Percentiles rank a stretch among this genome's conserved stretches.
Evolutionary conservation across 1,140 invertebrate species (phyloP).

Genomic region (Trichoplusia ni): DNA sequence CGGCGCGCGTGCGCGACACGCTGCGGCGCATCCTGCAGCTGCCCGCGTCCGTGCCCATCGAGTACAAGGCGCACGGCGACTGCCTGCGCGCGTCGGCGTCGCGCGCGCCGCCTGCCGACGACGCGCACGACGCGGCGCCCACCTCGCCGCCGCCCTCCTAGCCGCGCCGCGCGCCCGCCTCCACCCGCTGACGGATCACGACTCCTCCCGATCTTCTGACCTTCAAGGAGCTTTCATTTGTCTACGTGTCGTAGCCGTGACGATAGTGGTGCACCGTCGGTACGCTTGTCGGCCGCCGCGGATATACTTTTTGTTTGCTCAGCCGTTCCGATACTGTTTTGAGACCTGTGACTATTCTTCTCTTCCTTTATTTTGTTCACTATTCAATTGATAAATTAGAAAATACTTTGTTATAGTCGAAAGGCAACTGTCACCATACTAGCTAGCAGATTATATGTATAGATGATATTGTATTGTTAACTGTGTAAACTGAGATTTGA

Average conservation of each 20-base stretch:
- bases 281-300: neutral
- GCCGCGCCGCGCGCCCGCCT: neutral
- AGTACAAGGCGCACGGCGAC: slow-evolving; percentile 93
- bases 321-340: neutral
- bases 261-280: slow-evolving; percentile 4
- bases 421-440: neutral
- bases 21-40: slow-evolving; percentile 96
- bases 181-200: neutral
- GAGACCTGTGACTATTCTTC: neutral
- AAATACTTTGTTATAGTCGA: slow-evolving; percentile 4
- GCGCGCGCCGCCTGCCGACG: slow-evolving; percentile 84
- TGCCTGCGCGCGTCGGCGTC: slow-evolving; percentile 95
- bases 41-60: slow-evolving; percentile 94
- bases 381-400: neutral
- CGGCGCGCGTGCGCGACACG: slow-evolving; percentile 95
- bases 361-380: neutral
- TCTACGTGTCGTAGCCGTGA: neutral
- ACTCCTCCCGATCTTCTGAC: neutral
- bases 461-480: slow-evolving; percentile 8
- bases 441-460: neutral
- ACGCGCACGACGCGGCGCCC: slow-evolving; percentile 8
- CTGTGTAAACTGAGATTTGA: slow-evolving; percentile 10
- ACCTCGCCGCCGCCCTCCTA: slow-evolving; percentile 17
- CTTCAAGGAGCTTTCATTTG: neutral
- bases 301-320: slow-evolving; percentile 1